Conservation (phyloP, 2,888 invertebrate genomes). For the Polyploca ridens region DNA sequence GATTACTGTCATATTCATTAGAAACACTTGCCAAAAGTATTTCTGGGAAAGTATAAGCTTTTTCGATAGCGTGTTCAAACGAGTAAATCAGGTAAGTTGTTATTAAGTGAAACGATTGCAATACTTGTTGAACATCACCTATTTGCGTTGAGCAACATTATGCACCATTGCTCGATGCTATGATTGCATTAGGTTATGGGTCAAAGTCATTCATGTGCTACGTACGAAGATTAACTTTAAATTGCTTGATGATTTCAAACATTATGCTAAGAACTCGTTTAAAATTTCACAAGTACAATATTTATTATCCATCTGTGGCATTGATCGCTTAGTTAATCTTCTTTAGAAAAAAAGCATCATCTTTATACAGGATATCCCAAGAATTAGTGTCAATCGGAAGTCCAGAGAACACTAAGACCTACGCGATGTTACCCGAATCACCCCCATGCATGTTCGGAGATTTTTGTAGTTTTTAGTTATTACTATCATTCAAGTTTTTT, state of each 20-base stretch:
- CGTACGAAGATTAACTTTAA: neutral
- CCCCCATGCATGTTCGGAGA: too few relatives aligned
- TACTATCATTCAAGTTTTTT: too few relatives aligned
- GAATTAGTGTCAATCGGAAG: too few relatives aligned
- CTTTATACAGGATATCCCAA: too few relatives aligned
- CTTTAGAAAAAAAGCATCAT: too few relatives aligned
- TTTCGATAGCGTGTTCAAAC: neutral
- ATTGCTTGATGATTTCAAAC: neutral
- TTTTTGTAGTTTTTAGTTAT: too few relatives aligned
- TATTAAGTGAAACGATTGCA: neutral
- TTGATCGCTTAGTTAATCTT: too few relatives aligned
- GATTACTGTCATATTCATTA: too few relatives aligned
- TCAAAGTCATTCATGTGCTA: constrained; percentile 36
- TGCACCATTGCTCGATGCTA: constrained; percentile 20
- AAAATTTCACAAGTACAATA: neutral
- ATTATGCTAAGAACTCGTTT: neutral
- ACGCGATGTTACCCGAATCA: too few relatives aligned
- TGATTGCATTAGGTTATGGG: constrained; percentile 31
- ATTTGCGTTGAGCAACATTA: constrained; percentile 12
- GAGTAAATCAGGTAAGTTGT: neutral
- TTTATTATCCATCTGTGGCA: too few relatives aligned
- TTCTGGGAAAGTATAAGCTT: neutral
- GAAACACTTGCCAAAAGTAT: too few relatives aligned
- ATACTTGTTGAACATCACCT: constrained; percentile 5
- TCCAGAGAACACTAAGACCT: too few relatives aligned